A percentile compares a stretch with the other conserved stretches of the same genome.
Evolutionary conservation across 1,140 invertebrate genomes (phyloP).

Genomic region (Drosophila guanche): DNA sequence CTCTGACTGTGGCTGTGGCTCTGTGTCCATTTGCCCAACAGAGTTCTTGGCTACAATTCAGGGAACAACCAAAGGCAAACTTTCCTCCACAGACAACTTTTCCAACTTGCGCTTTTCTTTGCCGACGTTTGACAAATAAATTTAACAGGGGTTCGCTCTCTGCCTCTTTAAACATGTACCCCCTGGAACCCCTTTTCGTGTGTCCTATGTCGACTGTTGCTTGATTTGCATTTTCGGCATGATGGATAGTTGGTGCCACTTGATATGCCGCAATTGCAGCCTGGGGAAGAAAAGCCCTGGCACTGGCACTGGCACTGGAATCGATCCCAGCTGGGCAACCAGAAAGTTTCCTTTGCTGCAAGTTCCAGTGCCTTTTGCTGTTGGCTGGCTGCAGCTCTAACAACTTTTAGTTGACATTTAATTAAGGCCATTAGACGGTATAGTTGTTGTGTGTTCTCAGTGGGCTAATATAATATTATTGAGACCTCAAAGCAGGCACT

Average conservation of each 20-base stretch:
- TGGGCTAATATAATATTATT: too few relatives aligned
- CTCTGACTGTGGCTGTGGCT: background rate
- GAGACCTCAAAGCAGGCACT: too few relatives aligned
- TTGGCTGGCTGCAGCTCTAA: too few relatives aligned
- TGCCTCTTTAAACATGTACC: slow-evolving; percentile 16
- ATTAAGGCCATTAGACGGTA: too few relatives aligned
- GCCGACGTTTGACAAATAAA: slow-evolving; percentile 69
- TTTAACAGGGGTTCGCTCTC: slow-evolving; percentile 29
- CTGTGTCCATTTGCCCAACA: slow-evolving; percentile 50
- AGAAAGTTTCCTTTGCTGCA: slow-evolving; percentile 11
- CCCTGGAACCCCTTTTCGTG: background rate
- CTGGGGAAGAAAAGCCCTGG: background rate
- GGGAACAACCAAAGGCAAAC: slow-evolving; percentile 19
- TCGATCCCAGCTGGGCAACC: slow-evolving; percentile 23
- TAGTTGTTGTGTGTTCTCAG: too few relatives aligned
- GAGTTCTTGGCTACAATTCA: slow-evolving; percentile 34
- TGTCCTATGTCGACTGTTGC: slow-evolving; percentile 16
- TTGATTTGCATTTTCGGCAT: slow-evolving; percentile 62
- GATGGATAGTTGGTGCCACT: slow-evolving; percentile 45
- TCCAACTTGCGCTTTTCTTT: slow-evolving; percentile 73
- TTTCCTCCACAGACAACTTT: slow-evolving; percentile 47
- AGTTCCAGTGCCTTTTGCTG: slow-evolving; percentile 16
- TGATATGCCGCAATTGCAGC: slow-evolving; percentile 44
- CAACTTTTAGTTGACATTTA: too few relatives aligned
- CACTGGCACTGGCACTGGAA: background rate